Percentiles rank a stretch among this genome's conserved stretches.
These are phyloP conservation scores for Paradoxurus hermaphroditus DNA, from an alignment of 2,113 vertebrate species.

Conservation along the genomic window DNA sequence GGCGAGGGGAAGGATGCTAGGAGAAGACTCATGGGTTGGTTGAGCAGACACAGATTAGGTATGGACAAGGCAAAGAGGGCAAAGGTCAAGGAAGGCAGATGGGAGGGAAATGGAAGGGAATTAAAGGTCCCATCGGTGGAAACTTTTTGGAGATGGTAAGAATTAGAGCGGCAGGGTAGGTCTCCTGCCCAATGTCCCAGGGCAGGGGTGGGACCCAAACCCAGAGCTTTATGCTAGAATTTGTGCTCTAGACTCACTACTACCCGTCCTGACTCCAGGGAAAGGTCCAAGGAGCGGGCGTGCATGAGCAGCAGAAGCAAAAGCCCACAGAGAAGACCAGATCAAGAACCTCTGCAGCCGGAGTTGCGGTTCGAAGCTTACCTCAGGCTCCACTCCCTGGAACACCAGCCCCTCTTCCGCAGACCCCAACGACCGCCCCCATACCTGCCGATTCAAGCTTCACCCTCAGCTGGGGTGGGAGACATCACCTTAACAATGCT, in stretches of 20 bases:
- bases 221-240: not conserved
- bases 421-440: not conserved
- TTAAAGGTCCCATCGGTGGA: not conserved
- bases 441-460: accelerated
- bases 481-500: not conserved
- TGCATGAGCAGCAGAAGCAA: accelerated
- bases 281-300: not conserved
- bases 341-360: not conserved
- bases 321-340: not conserved
- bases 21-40: accelerated
- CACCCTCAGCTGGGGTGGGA: not conserved
- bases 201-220: not conserved
- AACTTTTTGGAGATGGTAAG: not conserved
- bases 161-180: not conserved
- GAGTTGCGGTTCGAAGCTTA: accelerated
- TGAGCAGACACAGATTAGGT: not conserved
- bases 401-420: not conserved
- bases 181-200: not conserved
- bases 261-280: not conserved
- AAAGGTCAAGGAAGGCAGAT: not conserved
- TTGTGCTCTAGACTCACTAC: not conserved
- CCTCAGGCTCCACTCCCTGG: not conserved
- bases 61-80: no score
- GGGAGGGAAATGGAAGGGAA: not conserved
- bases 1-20: not conserved